Conservation (phyloP, 2,113 vertebrate species). For the Chionis minor region DNA sequence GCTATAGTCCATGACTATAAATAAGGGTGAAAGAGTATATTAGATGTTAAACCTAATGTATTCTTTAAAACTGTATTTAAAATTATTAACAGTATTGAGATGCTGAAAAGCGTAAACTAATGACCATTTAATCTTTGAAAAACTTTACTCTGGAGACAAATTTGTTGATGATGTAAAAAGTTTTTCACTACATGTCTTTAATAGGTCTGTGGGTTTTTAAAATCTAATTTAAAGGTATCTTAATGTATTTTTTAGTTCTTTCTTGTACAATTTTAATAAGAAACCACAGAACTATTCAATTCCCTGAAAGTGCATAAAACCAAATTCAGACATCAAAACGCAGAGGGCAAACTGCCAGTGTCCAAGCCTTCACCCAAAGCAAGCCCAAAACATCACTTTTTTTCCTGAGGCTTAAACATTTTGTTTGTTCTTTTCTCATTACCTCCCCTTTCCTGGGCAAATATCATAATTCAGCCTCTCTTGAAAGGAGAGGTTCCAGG, state of each 20-base stretch:
- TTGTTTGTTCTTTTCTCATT: neutral
- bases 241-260: neutral
- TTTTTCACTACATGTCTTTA: neutral
- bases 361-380: neutral
- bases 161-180: neutral
- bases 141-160: neutral
- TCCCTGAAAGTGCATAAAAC: neutral
- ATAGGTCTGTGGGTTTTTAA: neutral
- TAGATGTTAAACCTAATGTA: neutral
- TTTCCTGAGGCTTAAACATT: neutral
- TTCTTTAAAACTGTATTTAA: neutral
- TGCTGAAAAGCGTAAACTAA: neutral
- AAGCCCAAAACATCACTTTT: neutral
- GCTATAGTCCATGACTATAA: neutral
- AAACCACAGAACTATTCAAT: neutral
- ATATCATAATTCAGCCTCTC: neutral
- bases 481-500: neutral
- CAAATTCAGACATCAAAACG: neutral
- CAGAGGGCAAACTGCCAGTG: neutral
- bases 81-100: neutral
- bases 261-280: neutral
- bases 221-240: neutral
- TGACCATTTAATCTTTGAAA: neutral
- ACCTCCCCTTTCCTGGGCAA: neutral
- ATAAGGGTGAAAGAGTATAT: neutral